phyloP scores from a whole-genome alignment of 1,140 invertebrate species.

The Drosophila littoralis region DNA sequence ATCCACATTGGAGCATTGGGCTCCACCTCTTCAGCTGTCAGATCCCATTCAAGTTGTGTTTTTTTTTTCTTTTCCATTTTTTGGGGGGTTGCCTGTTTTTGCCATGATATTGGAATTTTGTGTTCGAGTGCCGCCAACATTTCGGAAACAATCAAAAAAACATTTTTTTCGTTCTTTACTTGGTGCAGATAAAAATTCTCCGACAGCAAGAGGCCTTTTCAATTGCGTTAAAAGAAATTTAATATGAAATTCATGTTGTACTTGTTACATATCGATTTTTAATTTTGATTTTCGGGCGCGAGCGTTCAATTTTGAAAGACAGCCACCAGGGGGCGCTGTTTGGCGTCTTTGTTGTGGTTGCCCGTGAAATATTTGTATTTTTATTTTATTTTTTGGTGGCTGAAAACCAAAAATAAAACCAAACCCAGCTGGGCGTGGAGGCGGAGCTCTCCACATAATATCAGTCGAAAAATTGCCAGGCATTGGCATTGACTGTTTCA shows the following conservation, averaged over 20 bases:
- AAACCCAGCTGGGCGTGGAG: conserved; percentile 4
- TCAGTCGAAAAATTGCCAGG: conserved; percentile 23
- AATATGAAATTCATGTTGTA: conserved; percentile 42
- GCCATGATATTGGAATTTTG: conserved; percentile 50
- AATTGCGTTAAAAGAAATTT: conserved; percentile 48
- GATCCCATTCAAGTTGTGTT: conserved; percentile 18
- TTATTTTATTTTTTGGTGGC: too few relatives aligned
- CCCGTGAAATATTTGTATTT: conserved; percentile 10
- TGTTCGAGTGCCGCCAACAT: conserved; percentile 44
- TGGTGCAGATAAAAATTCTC: conserved; percentile 44
- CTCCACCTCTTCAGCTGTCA: conserved; percentile 26
- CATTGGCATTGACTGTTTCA: conserved; percentile 14
- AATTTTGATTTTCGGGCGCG: conserved; percentile 31
- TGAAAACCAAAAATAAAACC: conserved; percentile 18
- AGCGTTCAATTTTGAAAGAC: conserved; percentile 19
- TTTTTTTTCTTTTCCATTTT: background rate
- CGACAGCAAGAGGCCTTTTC: conserved; percentile 16
- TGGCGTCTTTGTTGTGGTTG: conserved; percentile 48
- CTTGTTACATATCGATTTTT: conserved; percentile 40
- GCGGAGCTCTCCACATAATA: background rate
- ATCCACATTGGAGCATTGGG: conserved; percentile 3
- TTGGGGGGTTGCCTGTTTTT: background rate
- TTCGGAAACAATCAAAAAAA: conserved; percentile 45
- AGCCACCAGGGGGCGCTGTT: conserved; percentile 26
- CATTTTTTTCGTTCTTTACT: conserved; percentile 28